Evolutionary conservation across 2,888 invertebrate species (phyloP).

Genomic region (Leptopilina syphax): DNA sequence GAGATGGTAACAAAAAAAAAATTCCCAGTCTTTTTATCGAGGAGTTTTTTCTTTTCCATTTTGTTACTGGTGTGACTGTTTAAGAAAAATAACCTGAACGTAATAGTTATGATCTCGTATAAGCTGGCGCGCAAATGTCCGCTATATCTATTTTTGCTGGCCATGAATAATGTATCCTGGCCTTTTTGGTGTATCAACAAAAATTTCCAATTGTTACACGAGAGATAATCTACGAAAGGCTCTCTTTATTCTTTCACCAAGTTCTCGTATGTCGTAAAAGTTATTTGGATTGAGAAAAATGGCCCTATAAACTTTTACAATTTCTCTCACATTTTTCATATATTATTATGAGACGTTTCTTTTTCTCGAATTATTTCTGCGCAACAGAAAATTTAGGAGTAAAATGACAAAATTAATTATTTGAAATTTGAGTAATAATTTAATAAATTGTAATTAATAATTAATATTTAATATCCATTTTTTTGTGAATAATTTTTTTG

Average conservation of each 20-base stretch:
- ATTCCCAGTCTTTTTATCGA: neutral
- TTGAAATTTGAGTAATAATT: too few relatives aligned
- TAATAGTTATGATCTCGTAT: slow-evolving; percentile 3
- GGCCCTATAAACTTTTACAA: too few relatives aligned
- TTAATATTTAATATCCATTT: too few relatives aligned
- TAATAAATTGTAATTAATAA: too few relatives aligned
- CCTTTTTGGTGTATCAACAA: slow-evolving; percentile 3
- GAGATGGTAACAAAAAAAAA: neutral
- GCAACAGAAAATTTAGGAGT: too few relatives aligned
- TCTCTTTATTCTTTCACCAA: neutral
- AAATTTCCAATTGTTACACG: slow-evolving; percentile 23
- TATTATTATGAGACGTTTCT: too few relatives aligned
- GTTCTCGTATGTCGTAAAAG: slow-evolving; percentile 5
- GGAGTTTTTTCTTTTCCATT: neutral
- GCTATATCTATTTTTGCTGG: neutral
- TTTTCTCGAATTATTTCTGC: too few relatives aligned
- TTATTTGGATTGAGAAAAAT: slow-evolving; percentile 4
- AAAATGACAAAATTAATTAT: too few relatives aligned
- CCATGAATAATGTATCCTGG: slow-evolving; percentile 19
- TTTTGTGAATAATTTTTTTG: too few relatives aligned
- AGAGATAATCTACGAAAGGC: neutral
- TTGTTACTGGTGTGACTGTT: neutral
- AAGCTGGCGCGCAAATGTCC: neutral
- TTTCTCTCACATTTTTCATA: too few relatives aligned
- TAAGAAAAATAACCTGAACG: slow-evolving; percentile 27